These are phyloP conservation scores for Rhagonycha lutea DNA, from an alignment of 2,888 invertebrate genomes.

Conservation along the genomic window DNA sequence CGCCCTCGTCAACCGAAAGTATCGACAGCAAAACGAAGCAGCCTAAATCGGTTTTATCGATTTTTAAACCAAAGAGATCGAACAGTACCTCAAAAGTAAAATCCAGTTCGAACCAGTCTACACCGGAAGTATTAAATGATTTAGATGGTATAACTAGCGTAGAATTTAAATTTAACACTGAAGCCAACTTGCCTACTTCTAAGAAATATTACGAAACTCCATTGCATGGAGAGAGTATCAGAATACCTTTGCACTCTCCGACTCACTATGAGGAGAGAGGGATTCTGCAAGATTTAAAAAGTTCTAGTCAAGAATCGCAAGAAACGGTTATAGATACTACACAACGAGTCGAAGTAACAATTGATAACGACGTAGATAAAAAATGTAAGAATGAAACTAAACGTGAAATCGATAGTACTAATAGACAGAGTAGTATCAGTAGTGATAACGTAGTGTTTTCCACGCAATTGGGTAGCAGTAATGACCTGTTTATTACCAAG, in stretches of 20 bases:
- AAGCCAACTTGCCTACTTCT: slow-evolving; percentile 18
- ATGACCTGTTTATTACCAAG: slow-evolving; percentile 67
- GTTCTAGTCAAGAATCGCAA: slow-evolving; percentile 58
- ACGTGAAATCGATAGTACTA: slow-evolving; percentile 9
- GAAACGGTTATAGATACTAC: slow-evolving; percentile 56
- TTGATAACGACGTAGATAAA: slow-evolving; percentile 16
- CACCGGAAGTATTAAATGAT: slow-evolving; percentile 42
- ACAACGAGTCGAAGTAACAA: slow-evolving; percentile 14
- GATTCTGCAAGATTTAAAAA: slow-evolving; percentile 47
- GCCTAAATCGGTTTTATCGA: slow-evolving; percentile 68
- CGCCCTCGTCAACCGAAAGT: slow-evolving; percentile 58
- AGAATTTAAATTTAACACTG: slow-evolving; percentile 48
- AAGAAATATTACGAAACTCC: slow-evolving; percentile 67
- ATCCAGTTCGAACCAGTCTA: slow-evolving; percentile 45
- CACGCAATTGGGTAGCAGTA: slow-evolving; percentile 70
- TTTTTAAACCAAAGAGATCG: slow-evolving; percentile 65
- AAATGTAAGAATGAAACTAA: not conserved
- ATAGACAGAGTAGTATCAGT: slow-evolving; percentile 52
- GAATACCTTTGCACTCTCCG: slow-evolving; percentile 77
- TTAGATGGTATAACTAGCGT: slow-evolving; percentile 57
- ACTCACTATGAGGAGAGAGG: slow-evolving; percentile 63
- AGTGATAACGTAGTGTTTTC: slow-evolving; percentile 64
- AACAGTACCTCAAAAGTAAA: slow-evolving; percentile 55
- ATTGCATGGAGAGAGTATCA: slow-evolving; percentile 65
- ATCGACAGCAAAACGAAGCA: slow-evolving; percentile 56